A percentile compares a stretch with the other conserved stretches of the same genome.
These are phyloP conservation scores for Encarsia formosa DNA, from an alignment of 2,888 invertebrate species.

Conservation along the genomic window DNA sequence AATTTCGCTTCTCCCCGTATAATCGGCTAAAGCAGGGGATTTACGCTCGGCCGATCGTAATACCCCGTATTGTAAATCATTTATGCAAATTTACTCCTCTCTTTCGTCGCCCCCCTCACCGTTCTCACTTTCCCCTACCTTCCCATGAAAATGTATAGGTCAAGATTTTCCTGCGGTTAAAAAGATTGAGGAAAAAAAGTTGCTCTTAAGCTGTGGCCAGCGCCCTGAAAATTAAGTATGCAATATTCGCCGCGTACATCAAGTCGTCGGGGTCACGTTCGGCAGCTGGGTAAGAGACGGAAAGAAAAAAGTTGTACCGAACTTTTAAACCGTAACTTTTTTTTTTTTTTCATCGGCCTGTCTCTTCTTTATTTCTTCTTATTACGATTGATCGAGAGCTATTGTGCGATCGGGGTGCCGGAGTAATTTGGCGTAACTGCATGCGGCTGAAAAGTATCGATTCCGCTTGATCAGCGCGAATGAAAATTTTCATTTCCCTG, in stretches of 20 bases:
- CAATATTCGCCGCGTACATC: constrained; percentile 8
- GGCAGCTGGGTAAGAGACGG: no score
- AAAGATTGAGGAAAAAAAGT: neutral
- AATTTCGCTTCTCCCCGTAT: neutral
- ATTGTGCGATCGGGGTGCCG: no score
- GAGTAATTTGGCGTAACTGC: no score
- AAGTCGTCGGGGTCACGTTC: neutral
- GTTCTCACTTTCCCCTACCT: neutral
- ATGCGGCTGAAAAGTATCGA: no score
- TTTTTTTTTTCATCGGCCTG: no score
- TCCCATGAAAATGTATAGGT: neutral
- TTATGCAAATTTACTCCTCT: constrained; percentile 16
- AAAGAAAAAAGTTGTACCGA: no score
- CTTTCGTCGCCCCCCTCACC: neutral
- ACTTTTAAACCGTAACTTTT: no score
- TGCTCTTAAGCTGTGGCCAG: neutral
- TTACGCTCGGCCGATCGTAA: constrained; percentile 15
- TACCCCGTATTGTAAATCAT: constrained; percentile 25
- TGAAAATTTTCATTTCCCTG: no score
- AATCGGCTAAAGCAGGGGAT: constrained; percentile 22
- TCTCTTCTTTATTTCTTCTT: no score
- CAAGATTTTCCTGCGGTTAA: no score
- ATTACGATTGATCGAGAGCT: no score
- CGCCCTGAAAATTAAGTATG: constrained; percentile 9
- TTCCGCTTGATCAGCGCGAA: no score